Evolutionary conservation across 2,888 invertebrate species (phyloP), one percentile per base, ranked within the genome.

Genomic region (Pyralis farinalis): DNA sequence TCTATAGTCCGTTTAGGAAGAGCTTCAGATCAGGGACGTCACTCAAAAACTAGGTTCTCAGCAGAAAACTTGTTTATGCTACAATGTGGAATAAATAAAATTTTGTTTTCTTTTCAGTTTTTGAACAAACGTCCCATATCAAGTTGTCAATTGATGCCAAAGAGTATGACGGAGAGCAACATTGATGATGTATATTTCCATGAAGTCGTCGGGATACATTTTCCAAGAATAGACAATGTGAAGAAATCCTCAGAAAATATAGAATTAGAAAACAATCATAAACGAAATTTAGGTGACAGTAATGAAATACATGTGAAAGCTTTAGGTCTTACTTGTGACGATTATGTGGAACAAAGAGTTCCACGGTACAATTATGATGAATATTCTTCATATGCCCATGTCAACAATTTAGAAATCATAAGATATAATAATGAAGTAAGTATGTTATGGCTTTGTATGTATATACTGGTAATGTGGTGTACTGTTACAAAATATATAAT

Each of bases 81-180:
- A n/a, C n/a, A n/a, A n/a, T n/a, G n/a, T 3, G 16, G 16, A 31
- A 40, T 44, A 34, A 34, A 48, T 11, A 27, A 16, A n/a, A 28
- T 36, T 40, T 43, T 21, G 16, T 16, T 16, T 16, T 16, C 2
- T 46, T 79, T 73, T 37, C 68, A 88, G 88, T 79, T 79, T 40
- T 53, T 84, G 20, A 73, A 64, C 47, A 71, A 63, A 37, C 75
- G 88, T 37, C 85, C 78, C 43, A 82, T 87, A 62, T 88, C 80
- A 9, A 87, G 83, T 51, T 86, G 75, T 62, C 79, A 80, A 47
- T 53, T 65, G 33, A 72, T 73, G 28, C 60, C 80, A 16, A 76
- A 70, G 64, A 71, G 58, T 43, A 51, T 62, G 1, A 44, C 60
- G 7, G 81, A 85, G 34, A 58, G 46, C 44, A 74, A 59, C 46